Base-by-base conservation (phyloP, 2,113 vertebrate species). In the Marmota flaviventris region DNA sequence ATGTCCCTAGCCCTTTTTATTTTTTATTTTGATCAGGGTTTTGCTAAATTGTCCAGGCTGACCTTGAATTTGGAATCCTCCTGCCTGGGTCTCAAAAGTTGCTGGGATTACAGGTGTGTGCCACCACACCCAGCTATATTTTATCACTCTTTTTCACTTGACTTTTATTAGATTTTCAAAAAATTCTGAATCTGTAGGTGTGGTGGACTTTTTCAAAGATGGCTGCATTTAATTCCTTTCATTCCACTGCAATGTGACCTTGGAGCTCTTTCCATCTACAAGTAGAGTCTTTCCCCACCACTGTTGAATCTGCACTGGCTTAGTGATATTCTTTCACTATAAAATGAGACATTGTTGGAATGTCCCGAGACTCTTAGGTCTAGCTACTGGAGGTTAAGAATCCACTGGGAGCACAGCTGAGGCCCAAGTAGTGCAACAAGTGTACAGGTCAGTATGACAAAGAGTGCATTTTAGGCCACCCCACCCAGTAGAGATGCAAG, bases 81-180 rank as follows among this genome's bases (percentile, higher is more conserved):
- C 14, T n/a, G 67, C 32, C 67, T 70, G 18, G 32, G 0, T 17
- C 32, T 70, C 16, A 8, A 16, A 70, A 70, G 5, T n/a, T n/a
- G 34, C 16, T 70, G 16, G 67, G 67, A 70, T n/a, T 70, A 70
- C 2, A 70, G 67, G 67, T 17, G 34, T n/a, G 67, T 70, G 67
- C 16, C 16, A 70, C 32, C 67, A n/a, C 16, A n/a, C 32, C 34
- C 34, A 17, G 67, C 16, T 61, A 65, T 2, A 83, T 83, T 85
- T 87, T 63, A 37, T 22, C 10, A 42, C 24, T 81, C 51, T 85
- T 96, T 92, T 73, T 85, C 88, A 90, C 37, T 58, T 65, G 7
- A 56, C 14, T 95, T 93, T 73, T 39, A 92, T 89, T 89, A 29
- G 7, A 87, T 83, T 94, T 92, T 70, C 65, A 93, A 10, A 89